These are phyloP conservation scores for Heterotis niloticus DNA, from an alignment of 2,113 vertebrate genomes.

Conservation along the genomic window DNA sequence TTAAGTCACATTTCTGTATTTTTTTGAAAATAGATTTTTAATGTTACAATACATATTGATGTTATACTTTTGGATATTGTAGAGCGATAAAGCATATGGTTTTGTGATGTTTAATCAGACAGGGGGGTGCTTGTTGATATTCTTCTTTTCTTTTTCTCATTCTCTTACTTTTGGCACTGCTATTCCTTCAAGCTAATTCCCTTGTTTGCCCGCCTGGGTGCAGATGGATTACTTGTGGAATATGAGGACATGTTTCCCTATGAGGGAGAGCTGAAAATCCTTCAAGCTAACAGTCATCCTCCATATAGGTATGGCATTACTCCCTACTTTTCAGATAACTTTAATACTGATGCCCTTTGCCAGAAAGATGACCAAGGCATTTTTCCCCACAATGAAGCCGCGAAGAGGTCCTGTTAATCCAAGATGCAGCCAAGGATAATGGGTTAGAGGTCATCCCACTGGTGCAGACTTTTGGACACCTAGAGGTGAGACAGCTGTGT, in stretches of 20 bases:
- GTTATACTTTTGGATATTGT: too few species aligned
- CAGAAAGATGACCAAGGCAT: neutral
- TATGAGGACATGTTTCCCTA: constrained; percentile 96
- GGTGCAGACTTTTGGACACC: constrained; percentile 91
- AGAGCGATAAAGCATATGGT: too few species aligned
- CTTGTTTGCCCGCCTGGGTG: constrained; percentile 75
- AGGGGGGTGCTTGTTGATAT: neutral
- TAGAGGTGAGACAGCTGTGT: constrained; percentile 76
- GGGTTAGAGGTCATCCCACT: constrained; percentile 83
- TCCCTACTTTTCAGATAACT: too few species aligned
- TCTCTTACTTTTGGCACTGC: neutral
- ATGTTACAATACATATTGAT: too few species aligned
- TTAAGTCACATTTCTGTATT: too few species aligned
- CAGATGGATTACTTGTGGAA: constrained; percentile 81
- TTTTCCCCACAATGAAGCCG: constrained; percentile 56
- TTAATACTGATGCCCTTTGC: neutral
- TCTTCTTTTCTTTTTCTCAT: neutral
- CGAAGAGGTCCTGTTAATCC: constrained; percentile 69
- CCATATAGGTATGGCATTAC: constrained; percentile 76
- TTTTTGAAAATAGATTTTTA: too few species aligned
- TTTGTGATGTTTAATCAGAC: too few species aligned
- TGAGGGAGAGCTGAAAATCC: constrained; percentile 66
- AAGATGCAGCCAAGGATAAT: constrained; percentile 63
- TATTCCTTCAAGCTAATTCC: constrained; percentile 71
- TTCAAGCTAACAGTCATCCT: constrained; percentile 66